Evolutionary conservation across 2,888 invertebrate species (phyloP).

Genomic region (Dione vanillae): DNA sequence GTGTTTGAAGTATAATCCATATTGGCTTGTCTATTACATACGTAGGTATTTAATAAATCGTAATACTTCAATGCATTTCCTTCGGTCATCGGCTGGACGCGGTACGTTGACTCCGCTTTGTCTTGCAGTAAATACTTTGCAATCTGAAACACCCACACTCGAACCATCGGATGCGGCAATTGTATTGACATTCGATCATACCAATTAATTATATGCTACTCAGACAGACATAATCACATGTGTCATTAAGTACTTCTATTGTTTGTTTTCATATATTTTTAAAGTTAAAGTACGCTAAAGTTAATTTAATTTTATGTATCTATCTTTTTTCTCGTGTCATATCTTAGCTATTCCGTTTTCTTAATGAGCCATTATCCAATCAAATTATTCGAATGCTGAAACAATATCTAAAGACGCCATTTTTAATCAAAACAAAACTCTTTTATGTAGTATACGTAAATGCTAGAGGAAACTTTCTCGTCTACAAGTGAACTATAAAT

Average conservation of each 20-base stretch:
- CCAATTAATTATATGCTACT: conserved; percentile 21
- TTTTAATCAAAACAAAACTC: conserved; percentile 17
- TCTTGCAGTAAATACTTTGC: conserved; percentile 51
- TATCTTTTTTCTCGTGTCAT: not conserved
- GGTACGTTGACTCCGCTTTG: conserved; percentile 74
- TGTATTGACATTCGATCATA: conserved; percentile 31
- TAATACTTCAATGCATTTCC: conserved; percentile 47
- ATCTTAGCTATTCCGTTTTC: not conserved
- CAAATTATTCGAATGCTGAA: not conserved
- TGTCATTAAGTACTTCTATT: not conserved
- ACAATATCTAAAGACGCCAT: not conserved
- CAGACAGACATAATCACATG: not conserved
- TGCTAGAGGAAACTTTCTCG: conserved; percentile 30
- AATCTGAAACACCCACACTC: conserved; percentile 41
- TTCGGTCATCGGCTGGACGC: conserved; percentile 40
- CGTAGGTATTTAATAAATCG: conserved; percentile 27
- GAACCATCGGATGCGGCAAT: conserved; percentile 40
- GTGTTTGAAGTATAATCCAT: too few species aligned
- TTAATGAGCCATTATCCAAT: not conserved
- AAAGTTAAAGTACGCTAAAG: not conserved
- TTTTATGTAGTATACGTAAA: conserved; percentile 1
- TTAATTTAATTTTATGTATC: not conserved
- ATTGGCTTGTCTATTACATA: conserved; percentile 8
- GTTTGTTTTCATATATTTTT: not conserved
- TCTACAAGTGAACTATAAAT: conserved; percentile 43